phyloP scores from a whole-genome alignment of 2,888 invertebrate genomes.

The Lasioglossum villosulum region DNA sequence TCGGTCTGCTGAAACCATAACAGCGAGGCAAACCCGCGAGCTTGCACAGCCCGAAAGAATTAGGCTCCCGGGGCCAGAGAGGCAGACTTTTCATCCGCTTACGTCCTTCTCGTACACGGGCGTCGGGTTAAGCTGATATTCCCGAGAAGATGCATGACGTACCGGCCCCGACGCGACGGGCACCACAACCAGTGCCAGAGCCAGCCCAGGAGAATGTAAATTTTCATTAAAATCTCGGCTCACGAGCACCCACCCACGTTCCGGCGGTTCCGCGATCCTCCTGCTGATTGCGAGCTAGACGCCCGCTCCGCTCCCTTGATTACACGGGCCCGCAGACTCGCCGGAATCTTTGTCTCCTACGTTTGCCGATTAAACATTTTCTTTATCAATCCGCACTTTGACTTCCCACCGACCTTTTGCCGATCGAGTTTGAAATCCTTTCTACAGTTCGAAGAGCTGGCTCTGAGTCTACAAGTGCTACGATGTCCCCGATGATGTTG shows the following conservation, averaged over 20 bases:
- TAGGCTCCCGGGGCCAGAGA: constrained; percentile 2
- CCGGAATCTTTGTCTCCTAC: constrained; percentile 4
- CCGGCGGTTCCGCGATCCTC: constrained; percentile 39
- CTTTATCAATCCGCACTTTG: neutral
- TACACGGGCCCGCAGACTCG: constrained; percentile 2
- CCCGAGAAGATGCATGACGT: constrained; percentile 36
- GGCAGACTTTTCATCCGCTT: constrained; percentile 27
- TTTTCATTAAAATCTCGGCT: constrained; percentile 61
- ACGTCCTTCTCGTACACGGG: constrained; percentile 1
- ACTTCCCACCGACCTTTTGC: neutral
- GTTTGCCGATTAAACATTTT: constrained; percentile 1
- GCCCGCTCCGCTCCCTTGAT: constrained; percentile 32
- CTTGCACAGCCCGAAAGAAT: neutral
- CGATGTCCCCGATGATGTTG: neutral
- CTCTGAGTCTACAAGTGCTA: neutral
- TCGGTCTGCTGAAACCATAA: constrained; percentile 47
- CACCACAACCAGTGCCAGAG: neutral
- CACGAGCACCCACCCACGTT: constrained; percentile 30
- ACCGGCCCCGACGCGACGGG: neutral
- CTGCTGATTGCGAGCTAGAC: constrained; percentile 42
- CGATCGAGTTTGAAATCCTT: neutral
- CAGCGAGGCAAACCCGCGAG: constrained; percentile 16
- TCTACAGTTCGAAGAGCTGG: neutral
- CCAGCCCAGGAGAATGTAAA: constrained; percentile 46
- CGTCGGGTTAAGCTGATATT: constrained; percentile 45